Evolutionary conservation across 1,140 invertebrate species (phyloP), one percentile per base, ranked within the genome.

Genomic region (Leptinotarsa lineolata): DNA sequence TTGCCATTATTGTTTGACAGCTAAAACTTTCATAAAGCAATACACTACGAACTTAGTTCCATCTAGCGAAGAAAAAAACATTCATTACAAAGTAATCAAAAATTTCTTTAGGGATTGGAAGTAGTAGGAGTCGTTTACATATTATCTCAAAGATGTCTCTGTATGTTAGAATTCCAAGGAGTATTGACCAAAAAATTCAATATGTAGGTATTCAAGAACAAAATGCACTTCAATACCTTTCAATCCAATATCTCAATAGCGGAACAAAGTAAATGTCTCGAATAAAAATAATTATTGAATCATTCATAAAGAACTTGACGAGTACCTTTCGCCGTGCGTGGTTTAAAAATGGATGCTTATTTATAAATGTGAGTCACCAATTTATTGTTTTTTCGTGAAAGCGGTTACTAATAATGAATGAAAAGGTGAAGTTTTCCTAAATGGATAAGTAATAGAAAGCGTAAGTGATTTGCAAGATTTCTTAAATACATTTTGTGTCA

Each of bases 311-410:
- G 15, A 59, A 59, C 16, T 59, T 59, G 58, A 59, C 22, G 22
- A 24, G 20, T 22, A 5, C 8, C 45, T 22, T 22, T n/a, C 30
- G 68, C 48, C 48, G 48, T 54, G 11, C 54, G 68, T 69, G 39
- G 24, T 18, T 69, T 69, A 69, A 69, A 69, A 69, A 69, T 69
- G 68, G 22, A 69, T n/a, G 22, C 21, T 46, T 69, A 69, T 69
- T 69, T 69, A 69, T 69, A 69, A 69, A 69, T 59, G 68, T 69
- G 68, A 69, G 20, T 69, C 68, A 69, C 46, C 5, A 60, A 8
- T 69, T 24, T 69, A 54, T 45, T 69, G 46, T 69, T 69, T 69
- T 45, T 59, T 20, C 46, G 20, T n/a, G 45, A 69, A 54, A n/a
- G 22, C 46, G 30, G 68, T 46, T 60, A 24, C 54, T 54, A 69